These are phyloP conservation scores for Periparus ater DNA, from an alignment of 2,797 vertebrate species.

Conservation along the genomic window DNA sequence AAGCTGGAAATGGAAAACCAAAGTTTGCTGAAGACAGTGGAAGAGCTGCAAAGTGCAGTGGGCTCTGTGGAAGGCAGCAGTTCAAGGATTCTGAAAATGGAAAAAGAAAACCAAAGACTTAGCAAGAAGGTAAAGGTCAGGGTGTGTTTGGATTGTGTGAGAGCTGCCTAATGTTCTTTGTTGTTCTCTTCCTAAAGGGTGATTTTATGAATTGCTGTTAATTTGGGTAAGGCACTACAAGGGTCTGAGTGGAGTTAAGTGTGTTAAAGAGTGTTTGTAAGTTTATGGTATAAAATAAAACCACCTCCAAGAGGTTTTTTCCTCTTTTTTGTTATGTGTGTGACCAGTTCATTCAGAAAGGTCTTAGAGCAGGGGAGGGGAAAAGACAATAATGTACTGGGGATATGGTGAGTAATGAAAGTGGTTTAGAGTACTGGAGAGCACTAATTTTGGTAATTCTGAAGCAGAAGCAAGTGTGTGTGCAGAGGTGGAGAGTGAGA, in stretches of 20 bases:
- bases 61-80: slow-evolving; percentile 77
- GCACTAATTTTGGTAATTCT: background rate
- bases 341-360: background rate
- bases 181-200: background rate
- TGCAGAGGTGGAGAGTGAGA: background rate
- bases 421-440: background rate
- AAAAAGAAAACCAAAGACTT: slow-evolving; percentile 91
- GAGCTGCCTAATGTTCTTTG: background rate
- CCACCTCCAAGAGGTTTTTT: background rate
- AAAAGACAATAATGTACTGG: background rate
- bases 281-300: background rate
- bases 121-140: slow-evolving; percentile 82
- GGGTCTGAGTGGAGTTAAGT: background rate
- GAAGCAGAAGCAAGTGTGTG: background rate
- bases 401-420: background rate
- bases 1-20: slow-evolving; percentile 99
- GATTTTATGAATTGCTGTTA: background rate
- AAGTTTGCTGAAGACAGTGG: slow-evolving; percentile 89
- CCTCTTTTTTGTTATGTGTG: background rate
- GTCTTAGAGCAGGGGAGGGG: background rate
- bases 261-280: background rate
- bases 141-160: background rate
- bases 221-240: background rate
- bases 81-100: slow-evolving; percentile 83
- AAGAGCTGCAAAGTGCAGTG: slow-evolving; percentile 84